Evolutionary conservation across 2,888 invertebrate species (phyloP).

Genomic region (Ophioninae sp.): DNA sequence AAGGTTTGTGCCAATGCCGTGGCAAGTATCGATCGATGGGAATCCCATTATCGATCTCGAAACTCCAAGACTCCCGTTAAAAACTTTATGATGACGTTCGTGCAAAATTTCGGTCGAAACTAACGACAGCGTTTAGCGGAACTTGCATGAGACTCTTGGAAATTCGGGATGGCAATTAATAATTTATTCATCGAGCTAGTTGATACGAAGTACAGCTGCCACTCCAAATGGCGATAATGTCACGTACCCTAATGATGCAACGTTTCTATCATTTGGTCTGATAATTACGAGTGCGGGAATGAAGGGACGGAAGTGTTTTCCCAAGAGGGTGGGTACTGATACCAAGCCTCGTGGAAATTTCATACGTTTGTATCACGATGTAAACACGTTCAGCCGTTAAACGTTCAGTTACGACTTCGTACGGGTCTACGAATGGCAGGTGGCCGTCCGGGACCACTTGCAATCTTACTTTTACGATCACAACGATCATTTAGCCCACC

Average conservation of each 20-base stretch:
- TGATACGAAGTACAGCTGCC: constrained; percentile 22
- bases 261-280: neutral
- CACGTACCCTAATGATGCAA: constrained; percentile 17
- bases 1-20: neutral
- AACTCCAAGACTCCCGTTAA: neutral
- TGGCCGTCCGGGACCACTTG: constrained; percentile 31
- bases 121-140: neutral
- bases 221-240: constrained; percentile 49
- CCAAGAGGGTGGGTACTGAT: constrained; percentile 33
- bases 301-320: constrained; percentile 17
- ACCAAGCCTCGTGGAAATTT: constrained; percentile 29
- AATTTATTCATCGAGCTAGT: constrained; percentile 41
- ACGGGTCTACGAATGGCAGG: constrained; percentile 32
- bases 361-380: neutral
- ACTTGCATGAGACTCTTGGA: neutral
- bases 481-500: constrained; percentile 14
- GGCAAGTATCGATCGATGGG: neutral
- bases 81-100: neutral
- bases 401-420: constrained; percentile 49
- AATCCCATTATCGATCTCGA: neutral
- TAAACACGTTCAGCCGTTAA: constrained; percentile 7
- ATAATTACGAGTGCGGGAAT: neutral
- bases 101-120: neutral
- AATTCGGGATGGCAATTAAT: constrained; percentile 41
- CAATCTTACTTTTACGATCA: constrained; percentile 5